Conservation (phyloP, 2,888 invertebrate species). For the Xylocampa areola region DNA sequence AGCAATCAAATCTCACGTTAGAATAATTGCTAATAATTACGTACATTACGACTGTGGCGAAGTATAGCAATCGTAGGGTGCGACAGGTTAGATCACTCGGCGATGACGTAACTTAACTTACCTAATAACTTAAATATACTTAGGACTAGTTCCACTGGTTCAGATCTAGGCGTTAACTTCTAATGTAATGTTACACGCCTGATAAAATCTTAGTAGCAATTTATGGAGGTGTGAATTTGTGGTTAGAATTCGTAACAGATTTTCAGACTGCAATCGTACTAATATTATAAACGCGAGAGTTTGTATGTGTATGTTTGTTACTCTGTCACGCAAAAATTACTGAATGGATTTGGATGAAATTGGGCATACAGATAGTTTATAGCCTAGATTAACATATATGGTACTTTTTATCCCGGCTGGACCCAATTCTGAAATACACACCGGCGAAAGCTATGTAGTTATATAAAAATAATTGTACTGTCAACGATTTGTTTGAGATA, state of each 20-base stretch:
- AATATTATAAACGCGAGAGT: no score
- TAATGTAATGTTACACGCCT: slow-evolving; percentile 39
- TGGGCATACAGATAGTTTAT: no score
- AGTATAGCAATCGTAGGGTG: slow-evolving; percentile 34
- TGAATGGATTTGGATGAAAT: no score
- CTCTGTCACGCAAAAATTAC: no score
- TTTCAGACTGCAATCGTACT: slow-evolving; percentile 1
- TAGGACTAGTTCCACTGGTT: slow-evolving; percentile 38
- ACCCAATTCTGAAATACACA: no score
- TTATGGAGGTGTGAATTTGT: slow-evolving; percentile 23
- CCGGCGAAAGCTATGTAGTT: no score
- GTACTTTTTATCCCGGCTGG: no score
- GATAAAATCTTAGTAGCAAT: slow-evolving; percentile 45
- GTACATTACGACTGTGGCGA: slow-evolving; percentile 31
- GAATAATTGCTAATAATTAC: slow-evolving; percentile 41
- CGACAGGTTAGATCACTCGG: slow-evolving; percentile 64
- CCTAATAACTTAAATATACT: slow-evolving; percentile 60
- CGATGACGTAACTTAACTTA: slow-evolving; percentile 65
- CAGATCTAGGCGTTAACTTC: slow-evolving; percentile 22
- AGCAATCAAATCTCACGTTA: slow-evolving; percentile 40
- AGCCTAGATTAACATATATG: no score
- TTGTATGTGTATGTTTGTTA: no score
- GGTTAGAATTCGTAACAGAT: slow-evolving; percentile 7
- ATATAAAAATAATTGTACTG: no score
- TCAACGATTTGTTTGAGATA: no score